A percentile compares a stretch with the other conserved stretches of the same genome.
These are phyloP conservation scores for Redunca redunca DNA, from an alignment of 2,113 vertebrate genomes.

Conservation along the genomic window DNA sequence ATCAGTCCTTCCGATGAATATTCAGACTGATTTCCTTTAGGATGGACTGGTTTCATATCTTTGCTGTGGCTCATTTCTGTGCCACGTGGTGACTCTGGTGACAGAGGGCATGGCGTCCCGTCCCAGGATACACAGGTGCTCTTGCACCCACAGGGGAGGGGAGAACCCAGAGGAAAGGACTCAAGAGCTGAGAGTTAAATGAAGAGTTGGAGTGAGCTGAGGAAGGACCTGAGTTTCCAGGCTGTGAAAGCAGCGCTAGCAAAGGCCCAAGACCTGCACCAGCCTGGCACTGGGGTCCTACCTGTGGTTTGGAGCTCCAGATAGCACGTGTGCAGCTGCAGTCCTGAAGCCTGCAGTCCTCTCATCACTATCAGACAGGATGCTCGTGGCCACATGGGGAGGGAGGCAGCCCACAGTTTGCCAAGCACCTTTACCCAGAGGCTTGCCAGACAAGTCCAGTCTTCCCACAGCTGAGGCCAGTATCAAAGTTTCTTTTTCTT, in stretches of 20 bases:
- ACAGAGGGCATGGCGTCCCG: too few species aligned
- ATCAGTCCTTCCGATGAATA: neutral
- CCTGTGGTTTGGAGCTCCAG: neutral
- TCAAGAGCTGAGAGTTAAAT: neutral
- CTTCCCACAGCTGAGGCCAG: neutral
- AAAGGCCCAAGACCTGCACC: neutral
- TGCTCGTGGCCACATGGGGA: fast-evolving
- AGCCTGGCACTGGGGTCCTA: neutral
- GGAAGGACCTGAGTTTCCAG: neutral
- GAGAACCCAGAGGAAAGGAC: neutral
- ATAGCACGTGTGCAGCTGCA: fast-evolving
- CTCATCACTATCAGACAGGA: fast-evolving
- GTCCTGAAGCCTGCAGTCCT: neutral
- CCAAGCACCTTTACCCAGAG: fast-evolving
- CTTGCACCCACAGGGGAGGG: too few species aligned
- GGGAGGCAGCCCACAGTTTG: neutral
- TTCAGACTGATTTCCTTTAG: neutral
- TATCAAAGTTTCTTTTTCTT: neutral
- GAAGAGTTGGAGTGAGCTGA: neutral
- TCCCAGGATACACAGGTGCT: neutral
- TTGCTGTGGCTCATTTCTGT: neutral
- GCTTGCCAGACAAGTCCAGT: neutral
- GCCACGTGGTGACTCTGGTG: too few species aligned
- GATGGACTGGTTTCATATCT: neutral
- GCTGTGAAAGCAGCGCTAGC: neutral